Evolutionary conservation across 92 coral and sea anemone species (phyloP).

Genomic region (Isaurus tuberculatus): DNA sequence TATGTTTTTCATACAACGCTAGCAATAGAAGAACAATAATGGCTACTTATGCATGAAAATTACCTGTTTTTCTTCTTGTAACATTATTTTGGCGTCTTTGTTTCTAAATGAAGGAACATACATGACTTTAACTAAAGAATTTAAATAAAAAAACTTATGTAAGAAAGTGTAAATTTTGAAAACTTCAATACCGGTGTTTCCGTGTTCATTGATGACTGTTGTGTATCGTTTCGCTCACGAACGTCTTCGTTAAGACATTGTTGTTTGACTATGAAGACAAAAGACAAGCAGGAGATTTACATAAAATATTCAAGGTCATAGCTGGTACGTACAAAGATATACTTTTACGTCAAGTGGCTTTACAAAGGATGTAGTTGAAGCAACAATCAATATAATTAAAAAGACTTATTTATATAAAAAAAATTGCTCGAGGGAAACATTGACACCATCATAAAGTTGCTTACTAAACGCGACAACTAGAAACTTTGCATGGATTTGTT

Average conservation of each 20-base stretch:
- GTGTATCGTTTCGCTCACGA: background rate
- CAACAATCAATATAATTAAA: background rate
- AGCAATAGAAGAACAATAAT: background rate
- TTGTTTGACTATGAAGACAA: conserved; percentile 57
- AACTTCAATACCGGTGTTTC: background rate
- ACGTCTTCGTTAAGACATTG: conserved; percentile 27
- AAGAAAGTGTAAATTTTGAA: background rate
- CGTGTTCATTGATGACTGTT: conserved; percentile 25
- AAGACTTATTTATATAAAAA: background rate
- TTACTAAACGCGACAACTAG: no score
- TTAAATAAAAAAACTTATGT: background rate
- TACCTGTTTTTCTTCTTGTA: conserved; percentile 23
- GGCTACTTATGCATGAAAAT: background rate
- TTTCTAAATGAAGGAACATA: conserved; percentile 15
- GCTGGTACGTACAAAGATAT: conserved; percentile 50
- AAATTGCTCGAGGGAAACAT: no score
- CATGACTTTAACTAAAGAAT: background rate
- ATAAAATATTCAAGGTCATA: conserved; percentile 60
- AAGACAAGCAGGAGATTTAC: conserved; percentile 38
- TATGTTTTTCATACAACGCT: no score
- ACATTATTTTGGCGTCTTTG: conserved; percentile 14
- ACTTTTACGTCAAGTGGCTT: background rate
- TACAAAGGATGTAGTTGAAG: background rate
- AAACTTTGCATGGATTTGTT: no score
- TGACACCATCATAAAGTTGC: no score